Percentiles rank a stretch among this genome's conserved stretches.
These are phyloP conservation scores for Cebidichthys violaceus DNA, from an alignment of 2,113 vertebrate species.

Conservation along the genomic window DNA sequence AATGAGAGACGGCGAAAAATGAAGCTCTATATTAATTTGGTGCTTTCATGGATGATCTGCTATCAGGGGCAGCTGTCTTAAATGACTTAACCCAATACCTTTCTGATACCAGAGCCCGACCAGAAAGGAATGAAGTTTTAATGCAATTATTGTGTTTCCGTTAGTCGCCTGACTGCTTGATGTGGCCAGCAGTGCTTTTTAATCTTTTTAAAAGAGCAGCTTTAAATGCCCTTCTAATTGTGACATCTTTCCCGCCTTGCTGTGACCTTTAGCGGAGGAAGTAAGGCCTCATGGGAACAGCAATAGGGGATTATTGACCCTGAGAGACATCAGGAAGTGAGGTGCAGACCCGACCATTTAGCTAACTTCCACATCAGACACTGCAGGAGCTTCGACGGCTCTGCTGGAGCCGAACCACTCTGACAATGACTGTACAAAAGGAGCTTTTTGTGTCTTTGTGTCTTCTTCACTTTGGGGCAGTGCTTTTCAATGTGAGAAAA, in stretches of 20 bases:
- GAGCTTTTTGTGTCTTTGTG: conserved; percentile 4
- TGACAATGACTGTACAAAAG: conserved; percentile 43
- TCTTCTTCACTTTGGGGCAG: neutral
- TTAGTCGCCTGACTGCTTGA: conserved; percentile 78
- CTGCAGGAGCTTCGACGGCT: conserved; percentile 29
- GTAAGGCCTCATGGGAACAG: conserved; percentile 75
- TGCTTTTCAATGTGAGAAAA: conserved; percentile 22
- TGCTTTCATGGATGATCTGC: conserved; percentile 92
- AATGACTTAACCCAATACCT: conserved; percentile 91
- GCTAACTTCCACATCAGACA: conserved; percentile 45
- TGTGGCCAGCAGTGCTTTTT: conserved; percentile 81
- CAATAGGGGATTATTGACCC: conserved; percentile 76
- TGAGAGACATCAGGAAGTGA: conserved; percentile 74
- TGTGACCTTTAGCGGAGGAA: conserved; percentile 80
- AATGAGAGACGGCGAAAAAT: conserved; percentile 85
- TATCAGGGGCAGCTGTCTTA: conserved; percentile 89
- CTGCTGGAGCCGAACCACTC: conserved; percentile 21
- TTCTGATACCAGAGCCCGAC: conserved; percentile 86
- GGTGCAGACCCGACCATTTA: conserved; percentile 60
- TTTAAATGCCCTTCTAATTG: conserved; percentile 85
- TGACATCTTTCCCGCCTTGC: conserved; percentile 81
- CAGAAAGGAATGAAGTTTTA: conserved; percentile 85
- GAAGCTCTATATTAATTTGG: conserved; percentile 99
- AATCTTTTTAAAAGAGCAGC: conserved; percentile 81
- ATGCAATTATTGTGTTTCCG: conserved; percentile 89